Percentiles rank a stretch among this genome's conserved stretches.
Evolutionary conservation across 2,888 invertebrate species (phyloP).

Genomic region (Aporophyla nigra): DNA sequence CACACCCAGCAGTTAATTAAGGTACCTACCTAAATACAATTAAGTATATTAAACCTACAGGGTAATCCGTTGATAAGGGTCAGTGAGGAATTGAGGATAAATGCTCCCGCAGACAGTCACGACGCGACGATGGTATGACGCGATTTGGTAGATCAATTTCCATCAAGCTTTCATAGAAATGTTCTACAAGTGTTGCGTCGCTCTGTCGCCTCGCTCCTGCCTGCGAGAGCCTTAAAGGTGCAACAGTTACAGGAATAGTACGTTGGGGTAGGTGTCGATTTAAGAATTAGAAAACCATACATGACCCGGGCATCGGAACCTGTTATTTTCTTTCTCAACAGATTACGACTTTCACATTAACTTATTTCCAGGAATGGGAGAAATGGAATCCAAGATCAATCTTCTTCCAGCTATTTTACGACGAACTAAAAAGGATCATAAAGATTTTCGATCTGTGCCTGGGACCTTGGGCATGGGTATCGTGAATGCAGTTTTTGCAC

Average conservation of each 20-base stretch:
- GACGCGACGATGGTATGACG: too few species aligned
- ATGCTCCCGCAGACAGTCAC: too few species aligned
- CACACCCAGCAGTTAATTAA: not conserved
- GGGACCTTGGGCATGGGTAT: not conserved
- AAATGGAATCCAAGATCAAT: not conserved
- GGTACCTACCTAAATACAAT: not conserved
- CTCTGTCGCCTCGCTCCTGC: too few species aligned
- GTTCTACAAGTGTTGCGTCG: too few species aligned
- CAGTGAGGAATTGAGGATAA: not conserved
- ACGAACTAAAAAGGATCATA: not conserved
- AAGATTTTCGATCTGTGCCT: conserved; percentile 1
- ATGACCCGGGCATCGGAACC: not conserved
- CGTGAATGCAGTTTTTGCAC: not conserved
- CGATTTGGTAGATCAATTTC: too few species aligned
- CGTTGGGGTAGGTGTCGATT: not conserved
- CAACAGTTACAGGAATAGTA: not conserved
- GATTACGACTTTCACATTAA: too few species aligned
- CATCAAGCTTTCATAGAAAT: too few species aligned
- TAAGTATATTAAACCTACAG: not conserved
- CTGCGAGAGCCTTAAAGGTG: too few species aligned
- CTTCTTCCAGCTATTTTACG: not conserved
- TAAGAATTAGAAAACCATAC: not conserved
- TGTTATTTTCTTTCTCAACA: not conserved
- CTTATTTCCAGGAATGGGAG: not conserved
- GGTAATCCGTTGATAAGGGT: too few species aligned